Evolutionary conservation across 2,888 invertebrate species (phyloP).

Genomic region (Cheilosia vernalis): DNA sequence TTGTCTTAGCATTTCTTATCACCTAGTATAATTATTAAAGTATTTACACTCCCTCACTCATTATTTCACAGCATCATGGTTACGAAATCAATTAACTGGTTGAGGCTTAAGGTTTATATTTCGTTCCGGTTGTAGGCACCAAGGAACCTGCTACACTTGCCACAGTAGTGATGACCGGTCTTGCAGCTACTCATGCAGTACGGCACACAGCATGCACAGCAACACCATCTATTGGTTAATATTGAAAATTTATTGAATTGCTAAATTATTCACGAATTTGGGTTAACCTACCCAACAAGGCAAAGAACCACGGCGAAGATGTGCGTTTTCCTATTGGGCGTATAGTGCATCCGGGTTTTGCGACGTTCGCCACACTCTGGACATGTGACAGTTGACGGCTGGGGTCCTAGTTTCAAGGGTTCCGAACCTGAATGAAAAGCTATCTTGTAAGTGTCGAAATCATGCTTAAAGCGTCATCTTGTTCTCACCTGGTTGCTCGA

Average conservation of each 20-base stretch:
- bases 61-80: slow-evolving; percentile 41
- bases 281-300: slow-evolving; percentile 79
- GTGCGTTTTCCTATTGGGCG: slow-evolving; percentile 81
- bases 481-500: slow-evolving; percentile 77
- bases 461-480: slow-evolving; percentile 5
- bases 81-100: slow-evolving; percentile 30
- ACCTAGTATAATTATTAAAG: slow-evolving; percentile 30
- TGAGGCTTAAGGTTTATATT: slow-evolving; percentile 13
- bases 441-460: not conserved
- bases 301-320: slow-evolving; percentile 80
- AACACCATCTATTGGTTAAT: slow-evolving; percentile 79
- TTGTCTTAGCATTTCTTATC: slow-evolving; percentile 36
- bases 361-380: slow-evolving; percentile 80
- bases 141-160: slow-evolving; percentile 81
- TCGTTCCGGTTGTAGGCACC: slow-evolving; percentile 79
- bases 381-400: slow-evolving; percentile 80
- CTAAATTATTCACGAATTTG: not conserved
- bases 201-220: slow-evolving; percentile 81
- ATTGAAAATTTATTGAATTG: slow-evolving; percentile 20
- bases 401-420: slow-evolving; percentile 78
- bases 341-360: slow-evolving; percentile 80
- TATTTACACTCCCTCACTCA: slow-evolving; percentile 52
- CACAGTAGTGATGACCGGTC: slow-evolving; percentile 82
- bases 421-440: slow-evolving; percentile 43
- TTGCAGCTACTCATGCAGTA: slow-evolving; percentile 83